Percentiles rank a stretch among this genome's conserved stretches.
Conservation (phyloP, 2,797 vertebrate species). For the Scyliorhinus canicula region DNA sequence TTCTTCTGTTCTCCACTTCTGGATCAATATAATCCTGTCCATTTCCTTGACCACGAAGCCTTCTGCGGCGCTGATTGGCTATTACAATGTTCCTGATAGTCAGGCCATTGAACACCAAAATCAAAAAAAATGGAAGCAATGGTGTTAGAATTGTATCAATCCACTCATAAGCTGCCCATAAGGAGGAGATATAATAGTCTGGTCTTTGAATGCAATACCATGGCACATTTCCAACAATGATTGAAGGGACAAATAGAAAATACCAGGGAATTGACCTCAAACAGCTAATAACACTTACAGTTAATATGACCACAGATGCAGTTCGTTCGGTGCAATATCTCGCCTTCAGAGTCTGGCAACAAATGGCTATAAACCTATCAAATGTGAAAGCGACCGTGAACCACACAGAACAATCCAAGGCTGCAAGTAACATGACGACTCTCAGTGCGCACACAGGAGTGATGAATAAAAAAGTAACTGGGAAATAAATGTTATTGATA, state of each 20-base stretch:
- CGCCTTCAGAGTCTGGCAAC: background rate
- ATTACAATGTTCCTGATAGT: background rate
- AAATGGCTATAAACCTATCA: background rate
- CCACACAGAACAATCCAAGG: background rate
- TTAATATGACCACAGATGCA: background rate
- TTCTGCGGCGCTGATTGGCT: background rate
- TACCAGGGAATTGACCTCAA: background rate
- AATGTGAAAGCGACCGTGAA: background rate
- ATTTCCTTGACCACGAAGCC: background rate
- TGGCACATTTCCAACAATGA: background rate
- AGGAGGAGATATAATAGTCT: background rate
- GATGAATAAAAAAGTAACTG: background rate
- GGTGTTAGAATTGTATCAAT: background rate
- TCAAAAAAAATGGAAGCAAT: background rate
- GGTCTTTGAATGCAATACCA: background rate
- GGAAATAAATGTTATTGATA: background rate
- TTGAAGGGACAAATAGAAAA: background rate
- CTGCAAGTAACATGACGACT: background rate
- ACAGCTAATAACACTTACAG: background rate
- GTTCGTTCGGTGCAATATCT: background rate
- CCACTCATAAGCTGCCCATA: background rate
- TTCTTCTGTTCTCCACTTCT: background rate
- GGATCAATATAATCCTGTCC: background rate
- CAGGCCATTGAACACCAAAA: background rate
- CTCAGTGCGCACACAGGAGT: background rate